Evolutionary conservation across 2,888 invertebrate genomes (phyloP).

Genomic region (Augochlorella aurata): DNA sequence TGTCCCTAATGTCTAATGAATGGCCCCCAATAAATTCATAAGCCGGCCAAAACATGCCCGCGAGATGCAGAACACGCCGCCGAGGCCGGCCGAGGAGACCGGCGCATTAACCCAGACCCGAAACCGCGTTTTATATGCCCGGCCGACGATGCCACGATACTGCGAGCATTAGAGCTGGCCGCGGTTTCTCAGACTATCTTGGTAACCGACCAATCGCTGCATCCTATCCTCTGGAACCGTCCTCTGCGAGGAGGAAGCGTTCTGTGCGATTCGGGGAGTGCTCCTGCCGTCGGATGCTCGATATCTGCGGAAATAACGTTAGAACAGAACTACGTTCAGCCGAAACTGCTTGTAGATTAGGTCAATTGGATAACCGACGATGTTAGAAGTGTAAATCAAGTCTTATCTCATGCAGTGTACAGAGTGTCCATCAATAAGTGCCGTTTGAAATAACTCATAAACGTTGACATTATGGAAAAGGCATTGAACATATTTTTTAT

Average conservation of each 20-base stretch:
- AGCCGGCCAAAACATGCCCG: slow-evolving; percentile 78
- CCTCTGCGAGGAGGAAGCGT: background rate
- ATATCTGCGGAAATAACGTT: too few species aligned
- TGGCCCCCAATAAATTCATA: slow-evolving; percentile 81
- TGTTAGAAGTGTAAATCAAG: too few species aligned
- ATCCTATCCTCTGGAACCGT: background rate
- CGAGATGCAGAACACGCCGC: slow-evolving; percentile 76
- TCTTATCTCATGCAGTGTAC: too few species aligned
- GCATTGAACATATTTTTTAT: too few species aligned
- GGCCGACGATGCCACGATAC: slow-evolving; percentile 17
- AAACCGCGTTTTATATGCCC: slow-evolving; percentile 58
- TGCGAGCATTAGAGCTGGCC: slow-evolving; percentile 28
- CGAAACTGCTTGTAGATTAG: too few species aligned
- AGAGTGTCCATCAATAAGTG: too few species aligned
- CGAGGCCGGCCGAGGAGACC: slow-evolving; percentile 31
- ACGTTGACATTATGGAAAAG: too few species aligned
- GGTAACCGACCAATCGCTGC: background rate
- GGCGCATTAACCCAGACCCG: slow-evolving; percentile 53
- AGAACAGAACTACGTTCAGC: too few species aligned
- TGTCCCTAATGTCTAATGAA: slow-evolving; percentile 80
- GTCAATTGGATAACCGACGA: too few species aligned
- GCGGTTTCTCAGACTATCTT: background rate
- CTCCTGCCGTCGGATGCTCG: background rate
- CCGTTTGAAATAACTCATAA: too few species aligned
- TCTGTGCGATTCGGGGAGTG: background rate